A percentile compares a stretch with the other conserved stretches of the same genome.
phyloP scores from a whole-genome alignment of 2,888 invertebrate genomes.

The Camptogramma bilineatum region DNA sequence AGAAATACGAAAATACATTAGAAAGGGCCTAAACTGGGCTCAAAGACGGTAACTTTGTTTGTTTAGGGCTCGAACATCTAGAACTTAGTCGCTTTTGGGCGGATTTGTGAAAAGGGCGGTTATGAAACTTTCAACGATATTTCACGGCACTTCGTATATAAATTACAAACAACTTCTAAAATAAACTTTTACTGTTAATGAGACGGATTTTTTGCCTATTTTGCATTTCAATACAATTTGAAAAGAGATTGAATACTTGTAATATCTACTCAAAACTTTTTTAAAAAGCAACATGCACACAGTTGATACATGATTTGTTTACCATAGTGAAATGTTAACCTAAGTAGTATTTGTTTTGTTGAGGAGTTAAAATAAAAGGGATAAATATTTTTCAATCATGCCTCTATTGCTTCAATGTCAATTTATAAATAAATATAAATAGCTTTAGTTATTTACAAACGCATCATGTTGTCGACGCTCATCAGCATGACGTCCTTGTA shows the following conservation, averaged over 20 bases:
- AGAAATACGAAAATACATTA: slow-evolving; percentile 25
- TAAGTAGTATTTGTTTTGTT: not conserved
- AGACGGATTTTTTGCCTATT: not conserved
- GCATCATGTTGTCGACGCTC: slow-evolving; percentile 68
- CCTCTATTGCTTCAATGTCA: slow-evolving; percentile 33
- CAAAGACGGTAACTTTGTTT: slow-evolving; percentile 40
- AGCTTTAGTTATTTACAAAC: slow-evolving; percentile 55
- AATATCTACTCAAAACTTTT: not conserved
- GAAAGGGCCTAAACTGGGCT: slow-evolving; percentile 26
- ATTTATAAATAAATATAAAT: slow-evolving; percentile 31
- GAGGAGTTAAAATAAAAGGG: slow-evolving; percentile 24
- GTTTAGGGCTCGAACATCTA: slow-evolving; percentile 36
- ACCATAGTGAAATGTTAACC: not conserved
- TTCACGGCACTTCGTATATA: slow-evolving; percentile 22
- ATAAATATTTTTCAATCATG: slow-evolving; percentile 25
- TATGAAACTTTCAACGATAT: slow-evolving; percentile 31
- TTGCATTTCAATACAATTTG: not conserved
- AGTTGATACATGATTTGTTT: too few relatives aligned
- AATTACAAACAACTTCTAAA: slow-evolving; percentile 21
- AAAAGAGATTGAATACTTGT: not conserved
- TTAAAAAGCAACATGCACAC: too few relatives aligned
- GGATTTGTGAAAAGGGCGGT: slow-evolving; percentile 34
- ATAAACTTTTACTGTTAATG: slow-evolving; percentile 14
- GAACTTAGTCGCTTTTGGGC: slow-evolving; percentile 34
- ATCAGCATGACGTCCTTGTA: slow-evolving; percentile 76